Conservation (phyloP, 2,113 vertebrate genomes). For the Varanus salvator region DNA sequence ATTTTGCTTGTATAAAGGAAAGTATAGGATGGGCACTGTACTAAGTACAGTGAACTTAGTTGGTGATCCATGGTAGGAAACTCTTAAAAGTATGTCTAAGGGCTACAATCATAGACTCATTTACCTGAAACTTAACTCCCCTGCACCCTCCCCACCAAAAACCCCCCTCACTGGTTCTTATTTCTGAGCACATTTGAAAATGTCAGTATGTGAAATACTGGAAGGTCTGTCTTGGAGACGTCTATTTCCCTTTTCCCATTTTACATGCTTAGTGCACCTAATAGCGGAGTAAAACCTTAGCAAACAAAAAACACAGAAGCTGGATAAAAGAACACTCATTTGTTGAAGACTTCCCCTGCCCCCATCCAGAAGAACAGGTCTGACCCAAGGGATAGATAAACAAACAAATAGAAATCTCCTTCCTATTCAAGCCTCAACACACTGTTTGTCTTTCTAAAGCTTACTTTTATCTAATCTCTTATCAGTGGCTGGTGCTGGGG, state of each 20-base stretch:
- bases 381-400: neutral
- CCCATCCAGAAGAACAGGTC: neutral
- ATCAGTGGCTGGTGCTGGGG: neutral
- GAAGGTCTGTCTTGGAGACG: neutral
- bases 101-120: neutral
- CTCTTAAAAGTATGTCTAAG: neutral
- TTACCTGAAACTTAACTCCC: neutral
- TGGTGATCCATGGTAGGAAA: neutral
- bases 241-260: neutral
- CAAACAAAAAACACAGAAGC: too few species aligned
- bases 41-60: neutral
- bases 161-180: neutral
- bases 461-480: constrained; percentile 13
- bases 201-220: neutral
- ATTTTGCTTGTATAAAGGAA: too few species aligned
- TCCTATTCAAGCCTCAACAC: neutral
- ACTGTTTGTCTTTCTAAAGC: constrained; percentile 1
- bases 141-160: too few species aligned
- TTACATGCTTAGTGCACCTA: neutral
- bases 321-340: neutral
- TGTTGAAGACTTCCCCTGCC: neutral
- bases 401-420: neutral
- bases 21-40: too few species aligned
- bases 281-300: too few species aligned
- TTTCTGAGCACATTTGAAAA: neutral